phyloP scores from a whole-genome alignment of 2,888 invertebrate species.

The Formica aserva region DNA sequence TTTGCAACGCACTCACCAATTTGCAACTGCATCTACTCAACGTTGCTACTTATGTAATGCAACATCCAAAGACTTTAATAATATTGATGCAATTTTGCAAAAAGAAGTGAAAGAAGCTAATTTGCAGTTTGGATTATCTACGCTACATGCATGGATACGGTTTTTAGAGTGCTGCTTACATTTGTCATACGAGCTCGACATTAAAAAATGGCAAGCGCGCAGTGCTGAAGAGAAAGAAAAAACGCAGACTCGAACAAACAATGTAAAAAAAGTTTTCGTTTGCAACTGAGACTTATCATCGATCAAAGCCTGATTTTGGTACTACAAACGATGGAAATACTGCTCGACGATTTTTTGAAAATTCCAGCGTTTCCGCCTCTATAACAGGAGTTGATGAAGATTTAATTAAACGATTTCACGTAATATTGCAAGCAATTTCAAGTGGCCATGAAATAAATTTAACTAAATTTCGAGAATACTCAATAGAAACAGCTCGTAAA shows the following conservation, averaged over 20 bases:
- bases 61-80: constrained; percentile 65
- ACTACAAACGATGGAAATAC: neutral
- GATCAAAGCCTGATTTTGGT: neutral
- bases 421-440: neutral
- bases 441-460: constrained; percentile 60
- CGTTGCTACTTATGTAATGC: constrained; percentile 63
- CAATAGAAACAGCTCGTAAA: constrained; percentile 13
- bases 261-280: constrained; percentile 57
- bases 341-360: neutral
- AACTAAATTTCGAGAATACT: constrained; percentile 68
- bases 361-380: neutral
- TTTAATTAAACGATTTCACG: neutral
- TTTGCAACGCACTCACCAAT: constrained; percentile 58
- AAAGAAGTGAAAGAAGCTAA: constrained; percentile 28
- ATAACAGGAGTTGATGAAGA: neutral
- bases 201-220: constrained; percentile 65
- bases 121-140: constrained; percentile 59
- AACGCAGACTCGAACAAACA: constrained; percentile 23
- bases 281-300: neutral
- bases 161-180: constrained; percentile 66
- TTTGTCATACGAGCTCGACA: constrained; percentile 58
- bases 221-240: constrained; percentile 19
- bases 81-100: constrained; percentile 50
- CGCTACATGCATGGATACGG: constrained; percentile 63
- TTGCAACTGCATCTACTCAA: constrained; percentile 51